Evolutionary conservation across 2,888 invertebrate species (phyloP), one percentile per base, ranked within the genome.

Genomic region (Drepana falcataria): DNA sequence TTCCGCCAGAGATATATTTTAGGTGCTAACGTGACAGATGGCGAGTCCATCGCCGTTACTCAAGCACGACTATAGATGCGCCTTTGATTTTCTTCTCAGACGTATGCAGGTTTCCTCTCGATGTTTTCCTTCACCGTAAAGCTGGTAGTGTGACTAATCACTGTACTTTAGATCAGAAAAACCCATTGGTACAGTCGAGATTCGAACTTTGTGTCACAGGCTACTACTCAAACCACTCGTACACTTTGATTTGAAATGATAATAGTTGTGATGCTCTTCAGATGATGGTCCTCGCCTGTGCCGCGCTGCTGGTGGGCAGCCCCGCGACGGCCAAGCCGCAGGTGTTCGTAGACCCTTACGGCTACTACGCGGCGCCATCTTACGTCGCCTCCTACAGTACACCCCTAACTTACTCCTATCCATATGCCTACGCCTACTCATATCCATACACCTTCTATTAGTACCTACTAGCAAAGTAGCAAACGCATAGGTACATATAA

Each of bases 251-350:
- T 7, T 41, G 41, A 41, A 2, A 9, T 44, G 7, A 40, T 44
- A 9, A 48, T 47, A 55, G n/a, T 40, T 49, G 44, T 41, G 40
- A 51, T 47, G 56, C 53, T 47, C 41, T 51, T 3, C 69, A 90
- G 89, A 63, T 83, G 71, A 57, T 83, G 63, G 61, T 85, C 47
- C 48, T 87, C 52, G 64, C 75, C 35, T 72, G 81, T 55, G 77
- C 78, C 35, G 75, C 75, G 48, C 63, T 79, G 59, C 63, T 85
- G 66, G 59, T 81, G 68, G 72, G 70, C 51, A 68, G 75, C 60
- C 69, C 84, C 48, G 80, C 79, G 35, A 65, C 69, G 64, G 87
- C 85, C 48, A 90, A 91, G 73, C 91, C 91, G 49, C 90, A 91
- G 63, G 75, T 90, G 57, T 62, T 87, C 53, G 52, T 85, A 41